phyloP scores from a whole-genome alignment of 2,113 vertebrate genomes.

The Barnardius zonarius region DNA sequence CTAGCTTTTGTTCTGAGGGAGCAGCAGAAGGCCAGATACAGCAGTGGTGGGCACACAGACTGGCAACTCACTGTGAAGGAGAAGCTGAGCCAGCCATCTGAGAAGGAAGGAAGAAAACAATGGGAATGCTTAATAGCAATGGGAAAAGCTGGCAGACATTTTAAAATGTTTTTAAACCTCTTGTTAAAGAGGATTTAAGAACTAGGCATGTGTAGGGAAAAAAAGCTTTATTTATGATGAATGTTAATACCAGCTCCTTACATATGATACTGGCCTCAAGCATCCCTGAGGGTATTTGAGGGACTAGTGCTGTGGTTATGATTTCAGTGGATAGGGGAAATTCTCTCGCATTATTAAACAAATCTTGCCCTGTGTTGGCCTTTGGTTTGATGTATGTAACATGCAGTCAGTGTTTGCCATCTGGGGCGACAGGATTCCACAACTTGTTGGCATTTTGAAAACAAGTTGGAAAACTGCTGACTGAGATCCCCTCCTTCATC shows the following conservation, averaged over 20 bases:
- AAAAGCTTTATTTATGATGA: conserved; percentile 53
- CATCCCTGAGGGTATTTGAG: conserved; percentile 14
- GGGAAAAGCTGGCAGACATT: background rate
- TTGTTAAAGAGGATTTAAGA: conserved; percentile 38
- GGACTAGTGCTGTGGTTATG: conserved; percentile 4
- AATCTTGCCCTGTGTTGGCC: background rate
- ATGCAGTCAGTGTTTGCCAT: background rate
- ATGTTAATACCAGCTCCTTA: conserved; percentile 40
- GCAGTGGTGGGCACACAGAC: background rate
- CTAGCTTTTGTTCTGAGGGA: background rate
- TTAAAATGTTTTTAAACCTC: conserved; percentile 19
- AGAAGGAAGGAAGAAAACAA: background rate
- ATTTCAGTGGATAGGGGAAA: background rate
- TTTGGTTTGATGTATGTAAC: background rate
- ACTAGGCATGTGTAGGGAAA: background rate
- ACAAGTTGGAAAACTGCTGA: background rate
- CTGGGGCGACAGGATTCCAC: background rate
- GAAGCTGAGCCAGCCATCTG: background rate
- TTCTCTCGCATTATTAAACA: conserved; percentile 36
- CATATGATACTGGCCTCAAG: background rate
- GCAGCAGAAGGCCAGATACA: background rate
- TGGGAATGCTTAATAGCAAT: background rate
- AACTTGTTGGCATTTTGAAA: background rate
- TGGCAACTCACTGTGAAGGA: background rate
- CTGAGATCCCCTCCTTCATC: background rate